Base-by-base conservation (phyloP, 1,140 invertebrate species). In the Prorops nasuta region DNA sequence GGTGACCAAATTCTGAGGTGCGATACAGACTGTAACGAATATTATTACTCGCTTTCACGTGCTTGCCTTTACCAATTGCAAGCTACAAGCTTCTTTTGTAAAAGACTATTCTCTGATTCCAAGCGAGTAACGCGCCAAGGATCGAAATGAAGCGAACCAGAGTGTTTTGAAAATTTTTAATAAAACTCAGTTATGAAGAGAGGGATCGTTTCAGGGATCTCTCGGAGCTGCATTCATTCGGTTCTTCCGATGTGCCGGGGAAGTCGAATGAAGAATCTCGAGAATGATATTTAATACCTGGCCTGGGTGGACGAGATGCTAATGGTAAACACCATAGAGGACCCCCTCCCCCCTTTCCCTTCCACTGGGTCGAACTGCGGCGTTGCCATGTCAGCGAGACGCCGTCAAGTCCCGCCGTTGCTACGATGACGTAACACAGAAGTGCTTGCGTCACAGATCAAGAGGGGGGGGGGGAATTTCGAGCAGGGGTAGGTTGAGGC, bases 1-100 rank as follows among this genome's bases (percentile, higher is more conserved):
- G 65, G 40, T 69, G 65, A 60, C 61, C 65, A 67, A 69, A 69
- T 69, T 66, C 56, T 56, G 40, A 28, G 28, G 39, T 38, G 24
- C 10, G 4, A 6, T 4, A 28, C 24, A n/a, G n/a, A n/a, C n/a
- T n/a, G n/a, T n/a, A n/a, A n/a, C n/a, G n/a, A n/a, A n/a, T n/a
- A n/a, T n/a, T n/a, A n/a, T n/a, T n/a, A n/a, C n/a, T n/a, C n/a
- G n/a, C n/a, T n/a, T n/a, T n/a, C n/a, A n/a, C n/a, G n/a, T n/a
- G n/a, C n/a, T n/a, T n/a, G n/a, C n/a, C n/a, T n/a, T n/a, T n/a
- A n/a, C n/a, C n/a, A n/a, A n/a, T 28, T 28, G 4, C 24, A 28
- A 6, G 10, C 24, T 6, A 10, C 24, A 10, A 28, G 24, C 4
- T 4, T 28, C 24, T 4, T 28, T 6, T 28, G 24, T 4, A 28